Percentiles rank a stretch among this genome's conserved stretches.
Evolutionary conservation across 2,888 invertebrate species (phyloP).

Genomic region (Agrotis ipsilon): DNA sequence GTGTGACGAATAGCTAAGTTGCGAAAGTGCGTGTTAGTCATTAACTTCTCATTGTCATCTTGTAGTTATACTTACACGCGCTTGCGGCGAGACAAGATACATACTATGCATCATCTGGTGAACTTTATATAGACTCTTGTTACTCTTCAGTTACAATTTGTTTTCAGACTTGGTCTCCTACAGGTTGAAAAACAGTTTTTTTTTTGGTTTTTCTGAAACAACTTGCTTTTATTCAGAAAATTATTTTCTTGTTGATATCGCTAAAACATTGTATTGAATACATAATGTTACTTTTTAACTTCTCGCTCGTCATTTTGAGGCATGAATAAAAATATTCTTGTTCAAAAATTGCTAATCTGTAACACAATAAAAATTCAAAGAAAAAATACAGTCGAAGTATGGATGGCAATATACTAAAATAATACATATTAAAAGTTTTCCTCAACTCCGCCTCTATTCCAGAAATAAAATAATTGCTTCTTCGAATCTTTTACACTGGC

Average conservation of each 20-base stretch:
- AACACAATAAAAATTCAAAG: not conserved
- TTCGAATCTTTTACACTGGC: conserved; percentile 1
- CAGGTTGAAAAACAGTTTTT: too few species aligned
- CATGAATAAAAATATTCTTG: too few species aligned
- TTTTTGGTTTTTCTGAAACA: too few species aligned
- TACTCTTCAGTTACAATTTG: not conserved
- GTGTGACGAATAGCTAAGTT: conserved; percentile 51
- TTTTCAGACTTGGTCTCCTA: too few species aligned
- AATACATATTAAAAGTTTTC: not conserved
- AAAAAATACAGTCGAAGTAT: not conserved
- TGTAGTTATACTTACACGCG: conserved; percentile 25
- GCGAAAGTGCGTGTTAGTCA: conserved; percentile 59
- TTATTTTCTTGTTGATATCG: too few species aligned
- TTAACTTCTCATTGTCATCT: conserved; percentile 17
- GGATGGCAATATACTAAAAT: too few species aligned
- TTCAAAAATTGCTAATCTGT: not conserved
- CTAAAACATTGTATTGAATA: too few species aligned
- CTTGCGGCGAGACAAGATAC: conserved; percentile 14
- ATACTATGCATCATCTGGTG: conserved; percentile 5
- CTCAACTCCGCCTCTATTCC: not conserved
- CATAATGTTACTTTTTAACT: too few species aligned
- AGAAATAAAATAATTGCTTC: conserved; percentile 1
- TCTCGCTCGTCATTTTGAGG: too few species aligned
- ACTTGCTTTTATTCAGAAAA: too few species aligned
- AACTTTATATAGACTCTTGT: too few species aligned